Conservation (phyloP, 2,797 vertebrate species). For the Diplodus sargus region DNA sequence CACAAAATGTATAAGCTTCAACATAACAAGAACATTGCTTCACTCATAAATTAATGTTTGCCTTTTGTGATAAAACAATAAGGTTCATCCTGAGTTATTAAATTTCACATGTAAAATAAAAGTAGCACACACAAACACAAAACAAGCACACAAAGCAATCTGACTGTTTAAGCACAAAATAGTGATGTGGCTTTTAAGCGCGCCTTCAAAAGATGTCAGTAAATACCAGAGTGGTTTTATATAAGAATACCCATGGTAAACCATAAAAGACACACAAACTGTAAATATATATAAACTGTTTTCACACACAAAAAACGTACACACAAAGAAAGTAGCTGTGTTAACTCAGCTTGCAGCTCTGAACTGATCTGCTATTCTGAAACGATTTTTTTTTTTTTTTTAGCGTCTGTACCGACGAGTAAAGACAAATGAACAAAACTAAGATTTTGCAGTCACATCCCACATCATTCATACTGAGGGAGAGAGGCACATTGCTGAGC, state of each 20-base stretch:
- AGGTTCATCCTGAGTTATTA: conserved; percentile 74
- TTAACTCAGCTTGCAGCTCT: conserved; percentile 28
- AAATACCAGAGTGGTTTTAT: conserved; percentile 37
- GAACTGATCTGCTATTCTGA: conserved; percentile 1
- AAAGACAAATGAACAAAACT: conserved; percentile 3
- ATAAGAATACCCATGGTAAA: conserved; percentile 48
- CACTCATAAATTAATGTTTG: conserved; percentile 36
- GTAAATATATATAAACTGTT: conserved; percentile 18
- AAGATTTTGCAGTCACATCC: conserved; percentile 39
- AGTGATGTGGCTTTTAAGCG: conserved; percentile 35
- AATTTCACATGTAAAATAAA: conserved; percentile 60
- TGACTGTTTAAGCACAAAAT: conserved; percentile 41
- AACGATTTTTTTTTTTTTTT: conserved; percentile 6
- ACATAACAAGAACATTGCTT: conserved; percentile 14
- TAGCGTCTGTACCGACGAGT: conserved; percentile 35
- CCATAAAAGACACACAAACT: conserved; percentile 47
- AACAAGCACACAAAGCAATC: conserved; percentile 46
- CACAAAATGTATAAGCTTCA: conserved; percentile 57
- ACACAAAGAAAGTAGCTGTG: conserved; percentile 49
- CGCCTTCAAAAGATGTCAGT: conserved; percentile 39
- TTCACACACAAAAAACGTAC: conserved; percentile 36
- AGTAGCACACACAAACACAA: conserved; percentile 32
- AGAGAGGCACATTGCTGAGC: conserved; percentile 65
- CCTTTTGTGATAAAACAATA: conserved; percentile 34
- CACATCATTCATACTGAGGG: conserved; percentile 43